These are phyloP conservation scores for Bicyclus anynana DNA, from an alignment of 1,140 invertebrate species.

Conservation along the genomic window DNA sequence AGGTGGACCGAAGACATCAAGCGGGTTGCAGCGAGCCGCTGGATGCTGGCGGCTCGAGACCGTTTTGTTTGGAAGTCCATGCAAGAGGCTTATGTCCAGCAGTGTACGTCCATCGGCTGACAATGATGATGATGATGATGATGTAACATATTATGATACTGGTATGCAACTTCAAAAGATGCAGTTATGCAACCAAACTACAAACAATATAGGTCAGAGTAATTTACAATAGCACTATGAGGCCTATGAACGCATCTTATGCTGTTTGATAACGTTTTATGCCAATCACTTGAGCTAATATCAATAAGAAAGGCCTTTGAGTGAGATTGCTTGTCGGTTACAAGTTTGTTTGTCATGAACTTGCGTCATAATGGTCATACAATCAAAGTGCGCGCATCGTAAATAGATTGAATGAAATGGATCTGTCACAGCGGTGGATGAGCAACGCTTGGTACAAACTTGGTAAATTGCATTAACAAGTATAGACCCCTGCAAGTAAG, in stretches of 20 bases:
- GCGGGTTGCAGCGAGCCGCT: too few relatives aligned
- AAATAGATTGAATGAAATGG: slow-evolving; percentile 4
- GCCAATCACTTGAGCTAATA: slow-evolving; percentile 22
- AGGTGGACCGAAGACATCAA: too few relatives aligned
- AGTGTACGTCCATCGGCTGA: too few relatives aligned
- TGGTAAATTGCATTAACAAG: too few relatives aligned
- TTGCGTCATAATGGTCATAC: slow-evolving; percentile 16
- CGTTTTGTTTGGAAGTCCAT: too few relatives aligned
- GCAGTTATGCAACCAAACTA: neutral
- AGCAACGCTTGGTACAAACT: too few relatives aligned
- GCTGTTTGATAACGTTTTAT: slow-evolving; percentile 18
- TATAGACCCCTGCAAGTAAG: too few relatives aligned
- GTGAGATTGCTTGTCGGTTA: slow-evolving; percentile 9
- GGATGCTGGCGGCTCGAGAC: too few relatives aligned
- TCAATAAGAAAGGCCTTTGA: slow-evolving; percentile 25
- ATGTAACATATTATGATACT: too few relatives aligned
- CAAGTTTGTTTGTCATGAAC: slow-evolving; percentile 2
- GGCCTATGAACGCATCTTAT: neutral
- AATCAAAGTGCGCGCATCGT: slow-evolving; percentile 19
- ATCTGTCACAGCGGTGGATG: slow-evolving; percentile 1
- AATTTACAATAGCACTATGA: slow-evolving; percentile 9
- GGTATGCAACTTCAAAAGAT: too few relatives aligned
- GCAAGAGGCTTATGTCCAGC: too few relatives aligned
- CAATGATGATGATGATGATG: too few relatives aligned
- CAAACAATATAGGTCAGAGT: slow-evolving; percentile 2